phyloP scores from a whole-genome alignment of 2,113 vertebrate genomes.

The Nyctereutes procyonoides region DNA sequence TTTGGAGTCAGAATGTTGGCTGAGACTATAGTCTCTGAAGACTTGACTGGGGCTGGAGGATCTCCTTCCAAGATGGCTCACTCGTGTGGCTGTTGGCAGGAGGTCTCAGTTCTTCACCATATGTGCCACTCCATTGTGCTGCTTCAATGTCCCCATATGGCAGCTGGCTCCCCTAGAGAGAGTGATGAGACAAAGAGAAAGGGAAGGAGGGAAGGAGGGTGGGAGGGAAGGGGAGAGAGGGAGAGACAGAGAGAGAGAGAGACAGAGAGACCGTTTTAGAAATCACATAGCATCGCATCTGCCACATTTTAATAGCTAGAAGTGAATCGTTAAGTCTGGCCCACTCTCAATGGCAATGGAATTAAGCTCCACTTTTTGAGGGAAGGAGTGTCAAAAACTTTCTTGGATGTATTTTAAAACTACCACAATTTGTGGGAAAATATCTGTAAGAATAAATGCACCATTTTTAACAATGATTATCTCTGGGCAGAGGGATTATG shows the following conservation, averaged over 20 bases:
- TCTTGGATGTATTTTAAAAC: slow-evolving; percentile 10
- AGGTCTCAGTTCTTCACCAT: slow-evolving; percentile 39
- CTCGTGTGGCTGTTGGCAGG: slow-evolving; percentile 33
- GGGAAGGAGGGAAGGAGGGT: neutral
- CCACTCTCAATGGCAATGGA: neutral
- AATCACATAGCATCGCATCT: neutral
- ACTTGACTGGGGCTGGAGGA: neutral
- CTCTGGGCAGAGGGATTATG: neutral
- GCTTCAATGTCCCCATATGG: slow-evolving; percentile 49
- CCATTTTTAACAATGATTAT: slow-evolving; percentile 35
- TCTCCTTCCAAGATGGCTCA: slow-evolving; percentile 54
- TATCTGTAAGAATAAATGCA: slow-evolving; percentile 32
- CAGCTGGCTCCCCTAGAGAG: slow-evolving; percentile 20
- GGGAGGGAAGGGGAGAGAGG: neutral
- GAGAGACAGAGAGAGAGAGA: neutral
- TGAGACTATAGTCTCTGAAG: slow-evolving; percentile 1
- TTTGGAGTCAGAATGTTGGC: slow-evolving; percentile 19
- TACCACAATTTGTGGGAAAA: neutral
- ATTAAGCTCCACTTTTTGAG: neutral
- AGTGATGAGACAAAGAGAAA: slow-evolving; percentile 17
- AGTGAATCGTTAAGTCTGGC: neutral
- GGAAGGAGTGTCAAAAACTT: neutral
- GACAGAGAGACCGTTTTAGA: slow-evolving; percentile 48
- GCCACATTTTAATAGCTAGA: slow-evolving; percentile 34
- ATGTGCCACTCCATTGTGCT: slow-evolving; percentile 24